Percentiles rank a stretch among this genome's conserved stretches.
phyloP scores from a whole-genome alignment of 2,888 invertebrate species.

The Morinoia aosen region DNA sequence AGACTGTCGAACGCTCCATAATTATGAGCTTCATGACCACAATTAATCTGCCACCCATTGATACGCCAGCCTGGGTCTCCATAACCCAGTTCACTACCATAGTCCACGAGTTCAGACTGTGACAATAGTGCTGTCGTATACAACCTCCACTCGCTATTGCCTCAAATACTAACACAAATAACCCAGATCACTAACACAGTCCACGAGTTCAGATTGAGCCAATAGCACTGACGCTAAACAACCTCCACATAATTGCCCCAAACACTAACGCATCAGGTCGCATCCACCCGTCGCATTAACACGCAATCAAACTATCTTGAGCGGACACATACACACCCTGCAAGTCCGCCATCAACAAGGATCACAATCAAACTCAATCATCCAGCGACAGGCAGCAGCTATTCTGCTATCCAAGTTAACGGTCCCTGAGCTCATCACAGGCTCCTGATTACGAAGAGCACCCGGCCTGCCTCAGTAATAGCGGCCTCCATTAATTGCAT shows the following conservation, averaged over 20 bases:
- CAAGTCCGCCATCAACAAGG: not conserved
- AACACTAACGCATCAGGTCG: not conserved
- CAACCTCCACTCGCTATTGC: no score
- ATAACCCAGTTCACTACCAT: no score
- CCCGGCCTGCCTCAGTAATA: not conserved
- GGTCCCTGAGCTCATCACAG: not conserved
- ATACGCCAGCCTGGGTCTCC: no score
- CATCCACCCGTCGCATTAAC: no score
- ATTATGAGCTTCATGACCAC: no score
- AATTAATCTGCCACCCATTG: no score
- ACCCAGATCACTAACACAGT: no score
- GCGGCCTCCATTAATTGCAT: not conserved
- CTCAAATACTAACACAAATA: no score
- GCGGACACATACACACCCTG: not conserved
- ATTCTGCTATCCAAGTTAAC: not conserved
- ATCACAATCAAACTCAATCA: not conserved
- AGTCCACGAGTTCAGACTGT: no score
- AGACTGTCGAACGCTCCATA: no score
- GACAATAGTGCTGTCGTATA: no score
- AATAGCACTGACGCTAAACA: not conserved
- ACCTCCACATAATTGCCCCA: not conserved
- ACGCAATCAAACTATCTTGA: not conserved
- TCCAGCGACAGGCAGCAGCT: not conserved
- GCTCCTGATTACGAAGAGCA: not conserved
- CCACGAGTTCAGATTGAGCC: no score